Conservation (phyloP, 2,797 vertebrate species). For the Thaleichthys pacificus region DNA sequence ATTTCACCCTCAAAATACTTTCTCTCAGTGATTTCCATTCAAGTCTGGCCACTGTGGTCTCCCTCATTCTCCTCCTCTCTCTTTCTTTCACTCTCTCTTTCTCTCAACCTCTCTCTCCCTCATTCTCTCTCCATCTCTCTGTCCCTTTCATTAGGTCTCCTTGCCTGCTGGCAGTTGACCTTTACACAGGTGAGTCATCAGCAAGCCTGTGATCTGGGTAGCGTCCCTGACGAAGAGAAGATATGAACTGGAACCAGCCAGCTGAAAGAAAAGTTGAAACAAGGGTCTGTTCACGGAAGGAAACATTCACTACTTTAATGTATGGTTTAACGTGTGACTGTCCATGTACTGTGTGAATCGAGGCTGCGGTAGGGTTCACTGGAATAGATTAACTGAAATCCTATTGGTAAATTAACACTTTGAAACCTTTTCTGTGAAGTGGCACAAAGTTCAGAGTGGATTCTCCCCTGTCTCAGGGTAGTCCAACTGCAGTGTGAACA, state of each 20-base stretch:
- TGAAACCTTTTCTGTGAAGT: not conserved
- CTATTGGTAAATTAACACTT: not conserved
- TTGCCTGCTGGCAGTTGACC: conserved; percentile 35
- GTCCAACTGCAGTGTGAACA: conserved; percentile 3
- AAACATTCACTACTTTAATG: not conserved
- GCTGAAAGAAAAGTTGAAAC: conserved; percentile 42
- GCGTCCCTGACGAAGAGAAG: conserved; percentile 35
- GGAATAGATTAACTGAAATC: not conserved
- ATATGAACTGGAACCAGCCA: conserved; percentile 45
- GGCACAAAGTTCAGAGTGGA: too few relatives aligned
- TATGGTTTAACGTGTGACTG: not conserved
- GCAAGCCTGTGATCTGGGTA: conserved; percentile 44
- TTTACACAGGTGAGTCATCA: conserved; percentile 61
- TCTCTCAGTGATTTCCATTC: conserved; percentile 37
- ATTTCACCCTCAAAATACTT: conserved; percentile 16
- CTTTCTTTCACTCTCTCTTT: conserved; percentile 7
- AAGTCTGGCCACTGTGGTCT: conserved; percentile 29
- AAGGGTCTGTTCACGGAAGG: not conserved
- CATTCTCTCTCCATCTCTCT: conserved; percentile 19
- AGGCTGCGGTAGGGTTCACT: not conserved
- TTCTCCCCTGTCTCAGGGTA: conserved; percentile 31
- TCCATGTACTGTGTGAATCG: not conserved
- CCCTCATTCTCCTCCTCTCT: conserved; percentile 22
- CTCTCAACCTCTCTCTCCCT: conserved; percentile 13
- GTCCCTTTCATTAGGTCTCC: not conserved